phyloP scores from a whole-genome alignment of 2,888 invertebrate species.

The Hirtodrosophila alboralis region DNA sequence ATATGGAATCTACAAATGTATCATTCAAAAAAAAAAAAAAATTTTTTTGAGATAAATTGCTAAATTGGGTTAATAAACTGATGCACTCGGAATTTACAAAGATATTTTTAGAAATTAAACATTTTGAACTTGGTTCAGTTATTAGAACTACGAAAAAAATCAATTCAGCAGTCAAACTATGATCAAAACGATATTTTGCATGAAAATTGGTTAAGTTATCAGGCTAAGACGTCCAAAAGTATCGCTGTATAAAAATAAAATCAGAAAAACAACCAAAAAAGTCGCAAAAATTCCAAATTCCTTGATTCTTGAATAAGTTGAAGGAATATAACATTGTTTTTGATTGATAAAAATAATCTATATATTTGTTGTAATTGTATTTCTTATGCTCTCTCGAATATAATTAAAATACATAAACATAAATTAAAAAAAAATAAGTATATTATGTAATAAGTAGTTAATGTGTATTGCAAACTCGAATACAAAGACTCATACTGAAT shows the following conservation, averaged over 20 bases:
- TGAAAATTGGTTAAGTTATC: too few relatives aligned
- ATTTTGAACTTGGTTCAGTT: too few relatives aligned
- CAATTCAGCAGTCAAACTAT: too few relatives aligned
- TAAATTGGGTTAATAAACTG: constrained; percentile 98
- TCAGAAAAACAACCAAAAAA: too few relatives aligned
- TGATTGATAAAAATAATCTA: constrained; percentile 24
- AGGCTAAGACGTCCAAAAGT: too few relatives aligned
- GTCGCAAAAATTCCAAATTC: too few relatives aligned
- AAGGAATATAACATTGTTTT: too few relatives aligned
- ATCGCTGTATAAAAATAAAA: too few relatives aligned
- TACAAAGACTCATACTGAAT: constrained; percentile 79
- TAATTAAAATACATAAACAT: constrained; percentile 33
- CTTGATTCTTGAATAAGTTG: too few relatives aligned
- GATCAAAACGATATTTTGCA: too few relatives aligned
- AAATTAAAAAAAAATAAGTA: constrained; percentile 51
- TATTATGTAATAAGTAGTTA: constrained; percentile 53
- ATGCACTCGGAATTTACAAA: constrained; percentile 95
- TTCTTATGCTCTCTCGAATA: constrained; percentile 33
- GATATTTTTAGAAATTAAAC: constrained; percentile 98
- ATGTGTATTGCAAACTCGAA: constrained; percentile 59
- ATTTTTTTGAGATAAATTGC: constrained; percentile 98
- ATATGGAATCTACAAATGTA: constrained; percentile 98
- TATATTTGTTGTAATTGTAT: constrained; percentile 28
- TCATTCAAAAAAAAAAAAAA: constrained; percentile 99
- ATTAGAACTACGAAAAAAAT: too few relatives aligned